These are phyloP conservation scores for Acropora tenuis DNA, from an alignment of 64 coral and sea anemone species.

Conservation along the genomic window DNA sequence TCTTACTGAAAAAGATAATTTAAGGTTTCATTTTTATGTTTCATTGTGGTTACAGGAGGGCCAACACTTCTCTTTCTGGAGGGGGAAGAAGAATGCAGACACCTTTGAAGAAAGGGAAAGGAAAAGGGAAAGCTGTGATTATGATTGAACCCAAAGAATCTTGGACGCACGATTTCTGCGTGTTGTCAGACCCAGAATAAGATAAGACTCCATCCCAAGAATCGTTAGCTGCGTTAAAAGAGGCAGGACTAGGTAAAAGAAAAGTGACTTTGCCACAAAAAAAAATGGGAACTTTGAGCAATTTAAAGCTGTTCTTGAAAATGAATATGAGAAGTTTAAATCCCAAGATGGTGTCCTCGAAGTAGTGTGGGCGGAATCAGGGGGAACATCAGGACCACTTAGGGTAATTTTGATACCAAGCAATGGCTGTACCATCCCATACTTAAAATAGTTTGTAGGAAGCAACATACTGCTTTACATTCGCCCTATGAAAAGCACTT, in stretches of 20 bases:
- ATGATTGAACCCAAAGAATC: too few species aligned
- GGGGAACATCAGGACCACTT: slow-evolving; percentile 54
- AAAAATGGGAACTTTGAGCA: slow-evolving; percentile 55
- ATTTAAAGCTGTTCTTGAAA: slow-evolving; percentile 39
- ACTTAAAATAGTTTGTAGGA: slow-evolving; percentile 31
- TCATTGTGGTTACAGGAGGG: too few species aligned
- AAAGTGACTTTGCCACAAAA: slow-evolving; percentile 32
- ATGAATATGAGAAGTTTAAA: slow-evolving; percentile 45
- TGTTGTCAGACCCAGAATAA: slow-evolving; percentile 1
- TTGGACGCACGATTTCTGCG: not conserved
- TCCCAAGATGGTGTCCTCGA: slow-evolving; percentile 57
- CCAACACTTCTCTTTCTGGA: too few species aligned
- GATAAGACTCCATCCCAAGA: not conserved
- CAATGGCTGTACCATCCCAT: slow-evolving; percentile 27
- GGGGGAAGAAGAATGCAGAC: too few species aligned
- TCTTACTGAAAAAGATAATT: too few species aligned
- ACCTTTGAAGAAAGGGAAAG: too few species aligned
- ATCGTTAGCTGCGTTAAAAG: not conserved
- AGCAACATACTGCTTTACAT: slow-evolving; percentile 21
- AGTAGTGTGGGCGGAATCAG: slow-evolving; percentile 54
- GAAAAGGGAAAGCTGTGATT: too few species aligned
- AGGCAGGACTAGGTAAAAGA: slow-evolving; percentile 24
- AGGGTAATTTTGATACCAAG: slow-evolving; percentile 24
- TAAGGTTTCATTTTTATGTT: too few species aligned
- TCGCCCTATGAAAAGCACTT: slow-evolving; percentile 46